Conservation (phyloP, 2,113 vertebrate genomes). For the Chionis minor region DNA sequence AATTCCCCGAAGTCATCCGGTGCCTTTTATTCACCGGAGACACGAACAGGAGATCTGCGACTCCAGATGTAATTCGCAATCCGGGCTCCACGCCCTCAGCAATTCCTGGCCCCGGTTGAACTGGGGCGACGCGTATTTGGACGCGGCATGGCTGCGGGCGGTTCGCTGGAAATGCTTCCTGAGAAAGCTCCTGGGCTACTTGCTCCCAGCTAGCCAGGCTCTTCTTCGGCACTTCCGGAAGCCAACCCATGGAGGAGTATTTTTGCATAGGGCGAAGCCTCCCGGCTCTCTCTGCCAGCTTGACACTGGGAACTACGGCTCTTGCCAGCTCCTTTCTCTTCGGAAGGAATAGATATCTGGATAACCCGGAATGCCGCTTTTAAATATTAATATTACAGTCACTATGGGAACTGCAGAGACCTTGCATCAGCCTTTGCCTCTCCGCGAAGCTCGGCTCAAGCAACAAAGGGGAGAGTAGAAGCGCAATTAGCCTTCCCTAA, state of each 20-base stretch:
- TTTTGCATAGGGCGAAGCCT: neutral
- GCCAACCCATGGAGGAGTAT: neutral
- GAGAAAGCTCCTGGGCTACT: neutral
- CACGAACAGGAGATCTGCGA: neutral
- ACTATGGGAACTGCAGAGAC: neutral
- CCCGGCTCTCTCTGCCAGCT: neutral
- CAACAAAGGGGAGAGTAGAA: neutral
- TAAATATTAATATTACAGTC: neutral
- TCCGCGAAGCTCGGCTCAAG: neutral
- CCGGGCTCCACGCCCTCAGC: neutral
- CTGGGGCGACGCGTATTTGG: neutral
- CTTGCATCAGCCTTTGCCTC: neutral
- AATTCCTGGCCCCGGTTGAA: neutral
- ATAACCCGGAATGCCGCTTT: neutral
- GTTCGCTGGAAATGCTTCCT: neutral
- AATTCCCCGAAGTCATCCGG: neutral
- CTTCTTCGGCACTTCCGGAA: neutral
- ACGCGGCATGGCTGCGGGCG: fast-evolving
- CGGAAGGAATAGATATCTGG: neutral
- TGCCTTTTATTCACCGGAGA: neutral
- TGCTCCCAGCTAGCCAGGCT: neutral
- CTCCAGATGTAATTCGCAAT: neutral
- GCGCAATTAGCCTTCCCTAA: neutral
- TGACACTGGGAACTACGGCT: neutral
- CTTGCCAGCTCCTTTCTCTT: neutral